Conservation (phyloP, 1,140 invertebrate genomes). For the Palaemon carinicauda region DNA sequence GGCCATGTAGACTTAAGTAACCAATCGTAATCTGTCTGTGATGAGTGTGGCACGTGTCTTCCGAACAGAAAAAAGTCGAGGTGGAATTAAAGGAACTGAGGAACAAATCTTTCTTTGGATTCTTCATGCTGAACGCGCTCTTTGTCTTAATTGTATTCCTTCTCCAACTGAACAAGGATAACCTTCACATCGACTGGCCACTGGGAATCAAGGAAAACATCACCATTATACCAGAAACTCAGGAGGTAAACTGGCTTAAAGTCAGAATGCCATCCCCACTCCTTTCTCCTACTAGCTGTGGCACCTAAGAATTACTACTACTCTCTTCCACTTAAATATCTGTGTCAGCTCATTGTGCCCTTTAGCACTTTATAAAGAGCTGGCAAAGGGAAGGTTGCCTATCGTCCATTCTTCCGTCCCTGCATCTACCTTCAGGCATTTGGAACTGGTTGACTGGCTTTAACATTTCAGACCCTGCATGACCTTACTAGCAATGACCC, state of each 20-base stretch:
- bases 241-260: slow-evolving; percentile 73
- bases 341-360: background rate
- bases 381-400: no score
- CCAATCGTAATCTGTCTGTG: slow-evolving; percentile 11
- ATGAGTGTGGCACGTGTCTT: slow-evolving; percentile 39
- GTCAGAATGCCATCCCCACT: background rate
- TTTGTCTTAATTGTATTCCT: slow-evolving; percentile 98
- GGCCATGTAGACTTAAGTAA: background rate
- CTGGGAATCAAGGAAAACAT: slow-evolving; percentile 93
- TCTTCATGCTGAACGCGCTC: slow-evolving; percentile 99
- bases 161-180: slow-evolving; percentile 97
- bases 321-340: background rate
- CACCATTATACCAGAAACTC: slow-evolving; percentile 88
- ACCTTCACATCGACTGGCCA: slow-evolving; percentile 93
- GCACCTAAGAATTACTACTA: background rate
- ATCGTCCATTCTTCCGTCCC: no score
- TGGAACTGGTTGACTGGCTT: background rate
- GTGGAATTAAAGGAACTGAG: slow-evolving; percentile 88
- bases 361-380: no score
- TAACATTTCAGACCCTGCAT: background rate
- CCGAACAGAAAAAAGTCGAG: slow-evolving; percentile 82
- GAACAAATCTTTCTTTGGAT: slow-evolving; percentile 96
- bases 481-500: slow-evolving; percentile 25
- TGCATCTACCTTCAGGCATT: background rate
- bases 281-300: slow-evolving; percentile 23